Base-by-base conservation (phyloP, 2,888 invertebrate species). In the Sesia bembeciformis region DNA sequence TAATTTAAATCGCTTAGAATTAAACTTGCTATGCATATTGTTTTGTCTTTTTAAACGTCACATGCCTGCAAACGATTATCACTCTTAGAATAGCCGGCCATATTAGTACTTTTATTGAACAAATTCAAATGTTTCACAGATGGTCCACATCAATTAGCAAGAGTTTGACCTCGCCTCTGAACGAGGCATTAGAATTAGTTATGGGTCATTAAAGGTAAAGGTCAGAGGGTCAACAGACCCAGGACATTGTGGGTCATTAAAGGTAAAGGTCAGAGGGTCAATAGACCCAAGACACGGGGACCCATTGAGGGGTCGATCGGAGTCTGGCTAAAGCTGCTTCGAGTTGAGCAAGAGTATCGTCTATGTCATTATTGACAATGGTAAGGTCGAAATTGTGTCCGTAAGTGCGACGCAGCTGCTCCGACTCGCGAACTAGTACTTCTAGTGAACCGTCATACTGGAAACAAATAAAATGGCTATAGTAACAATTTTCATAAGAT, bases 281-380 rank as follows among this genome's bases (percentile, higher is more conserved):
- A 92, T 97, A 97, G 78, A 98, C 97, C 98, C 98, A 98, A 50
- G 96, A 96, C 5, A 98, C 98, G 4, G 98, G 98, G 62, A 98
- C 97, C 98, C 98, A 98, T 84, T 98, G 98, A 46, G 98, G 95
- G 66, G 96, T 95, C 72, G 94, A 94, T 81, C 96, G 96, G 59
- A 98, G 95, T 58, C 96, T 93, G 62, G 97, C 97, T 68, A 98
- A 94, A 39, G 98, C 96, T 61, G 94, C 93, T 81, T 98, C 98
- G 66, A 99, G 90, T 61, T 96, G 95, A 51, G 94, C 93, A 72
- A 99, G 98, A 46, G 99, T 99, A 83, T 98, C 98, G 83, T 99
- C 98, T 61, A 99, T 99, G 90, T 99, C 99, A 90, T 98, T 99
- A 92, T 99, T 99, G 62, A 99, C 96, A 74, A 99, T 98, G 66